Evolutionary conservation across 2,888 invertebrate species (phyloP).

Genomic region (Hyles lineata): DNA sequence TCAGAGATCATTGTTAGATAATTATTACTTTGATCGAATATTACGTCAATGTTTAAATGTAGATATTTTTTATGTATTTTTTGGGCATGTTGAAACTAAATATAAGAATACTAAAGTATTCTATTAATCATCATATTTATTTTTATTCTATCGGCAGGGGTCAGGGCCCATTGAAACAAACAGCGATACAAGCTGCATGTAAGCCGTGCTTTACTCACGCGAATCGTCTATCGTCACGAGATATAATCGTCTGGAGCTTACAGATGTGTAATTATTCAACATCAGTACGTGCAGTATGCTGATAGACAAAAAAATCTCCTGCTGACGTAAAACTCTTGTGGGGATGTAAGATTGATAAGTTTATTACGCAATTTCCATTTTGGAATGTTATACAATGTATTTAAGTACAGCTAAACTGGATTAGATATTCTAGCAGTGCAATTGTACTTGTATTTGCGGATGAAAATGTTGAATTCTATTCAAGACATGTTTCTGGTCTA

Average conservation of each 20-base stretch:
- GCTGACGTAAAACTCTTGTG: constrained; percentile 12
- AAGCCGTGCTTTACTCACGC: constrained; percentile 38
- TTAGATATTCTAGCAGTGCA: not conserved
- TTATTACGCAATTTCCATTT: constrained; percentile 2
- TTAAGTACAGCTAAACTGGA: not conserved
- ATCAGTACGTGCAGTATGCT: constrained; percentile 17
- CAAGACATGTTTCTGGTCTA: not conserved
- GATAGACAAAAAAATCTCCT: constrained; percentile 16
- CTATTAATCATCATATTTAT: too few species aligned
- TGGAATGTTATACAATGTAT: not conserved
- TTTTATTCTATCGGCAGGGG: too few species aligned
- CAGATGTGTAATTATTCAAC: constrained; percentile 31
- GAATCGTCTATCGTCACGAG: constrained; percentile 35
- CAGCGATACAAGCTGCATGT: not conserved
- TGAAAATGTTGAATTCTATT: not conserved
- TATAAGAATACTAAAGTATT: too few species aligned
- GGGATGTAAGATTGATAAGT: constrained; percentile 8
- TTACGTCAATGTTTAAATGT: too few species aligned
- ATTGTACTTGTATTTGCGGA: not conserved
- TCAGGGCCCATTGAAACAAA: not conserved
- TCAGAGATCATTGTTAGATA: too few species aligned
- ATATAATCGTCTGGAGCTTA: constrained; percentile 29
- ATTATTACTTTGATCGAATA: too few species aligned
- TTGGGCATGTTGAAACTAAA: too few species aligned
- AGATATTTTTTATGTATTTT: too few species aligned